Base-by-base conservation (phyloP, 1,140 invertebrate genomes). In the Nephotettix cincticeps region DNA sequence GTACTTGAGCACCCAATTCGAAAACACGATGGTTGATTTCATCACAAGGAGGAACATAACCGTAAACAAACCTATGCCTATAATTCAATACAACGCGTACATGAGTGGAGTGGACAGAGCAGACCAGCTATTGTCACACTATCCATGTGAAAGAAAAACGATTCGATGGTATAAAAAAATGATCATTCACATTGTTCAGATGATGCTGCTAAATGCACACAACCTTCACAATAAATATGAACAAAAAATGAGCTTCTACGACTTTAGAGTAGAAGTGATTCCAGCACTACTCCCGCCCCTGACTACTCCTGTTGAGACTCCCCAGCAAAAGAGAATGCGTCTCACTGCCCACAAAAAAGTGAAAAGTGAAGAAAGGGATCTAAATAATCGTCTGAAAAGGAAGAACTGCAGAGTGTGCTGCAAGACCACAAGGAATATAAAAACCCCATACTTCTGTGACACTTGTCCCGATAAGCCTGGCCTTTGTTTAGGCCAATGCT, bases 141-240 rank as follows among this genome's bases (percentile, higher is more conserved):
- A 79, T 29, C 75, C 75, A 1, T 72, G 72, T 11, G 74, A 74
- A 21, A 40, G 73, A 27, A 78, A 79, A 71, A 78, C 76, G 0
- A 74, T 79, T 11, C 45, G 77, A 19, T 79, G 78, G 75, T 78
- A 79, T 47, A 78, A 78, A 75, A 79, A 79, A 63, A 72, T 79
- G 40, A 40, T 64, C 25, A 71, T 71, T 32, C 63, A 71, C 51
- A 29, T 71, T n/a, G 29, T 71, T 29, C 43, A 71, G 30, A 71
- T 66, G 63, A 40, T 58, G n/a, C 30, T 75, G 30, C 32, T 68
- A 30, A 73, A 75, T 56, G 28, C 45, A 6, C 47, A 56, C n/a
- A 58, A n/a, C 19, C n/a, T 51, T 11, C 19, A 19, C 47, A 51
- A 66, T 36, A 29, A 27, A 19, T 66, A 58, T 21, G 45, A 45